Evolutionary conservation across 2,888 invertebrate species (phyloP).

Genomic region (Halictus quadricinctus): DNA sequence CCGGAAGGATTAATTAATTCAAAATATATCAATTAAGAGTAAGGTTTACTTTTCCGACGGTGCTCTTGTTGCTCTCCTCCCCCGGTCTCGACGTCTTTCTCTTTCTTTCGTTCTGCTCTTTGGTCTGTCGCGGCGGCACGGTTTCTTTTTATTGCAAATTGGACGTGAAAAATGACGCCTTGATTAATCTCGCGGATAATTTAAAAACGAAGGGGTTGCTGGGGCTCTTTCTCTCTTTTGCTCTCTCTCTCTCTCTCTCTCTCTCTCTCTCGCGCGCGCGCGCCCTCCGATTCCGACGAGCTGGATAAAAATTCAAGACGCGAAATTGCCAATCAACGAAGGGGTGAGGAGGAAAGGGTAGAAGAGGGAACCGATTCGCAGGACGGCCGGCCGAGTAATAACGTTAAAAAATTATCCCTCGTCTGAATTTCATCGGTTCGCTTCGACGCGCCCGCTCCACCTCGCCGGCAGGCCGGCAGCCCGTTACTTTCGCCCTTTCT

Average conservation of each 20-base stretch:
- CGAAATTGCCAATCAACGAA: constrained; percentile 82
- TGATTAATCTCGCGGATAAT: constrained; percentile 83
- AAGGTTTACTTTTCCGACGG: constrained; percentile 80
- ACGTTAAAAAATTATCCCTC: constrained; percentile 81
- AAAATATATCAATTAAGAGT: constrained; percentile 83
- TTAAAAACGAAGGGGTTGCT: constrained; percentile 82
- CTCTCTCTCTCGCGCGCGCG: constrained; percentile 17
- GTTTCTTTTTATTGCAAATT: constrained; percentile 82
- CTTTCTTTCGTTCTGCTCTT: constrained; percentile 34
- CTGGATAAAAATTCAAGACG: constrained; percentile 82
- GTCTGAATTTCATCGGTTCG: constrained; percentile 80
- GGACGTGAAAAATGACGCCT: constrained; percentile 83
- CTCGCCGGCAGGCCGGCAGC: constrained; percentile 38
- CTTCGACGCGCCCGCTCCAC: constrained; percentile 75
- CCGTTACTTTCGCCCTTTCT: constrained; percentile 55
- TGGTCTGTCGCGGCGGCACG: constrained; percentile 14
- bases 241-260: not conserved
- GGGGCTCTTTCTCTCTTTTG: constrained; percentile 10
- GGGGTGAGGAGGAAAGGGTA: constrained; percentile 64
- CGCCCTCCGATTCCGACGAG: constrained; percentile 66
- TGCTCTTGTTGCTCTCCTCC: constrained; percentile 19
- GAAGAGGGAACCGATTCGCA: constrained; percentile 65
- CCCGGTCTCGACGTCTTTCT: constrained; percentile 11
- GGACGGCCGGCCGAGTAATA: constrained; percentile 75
- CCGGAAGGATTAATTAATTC: constrained; percentile 82